Percentiles rank a stretch among this genome's conserved stretches.
Evolutionary conservation across 2,797 vertebrate species (phyloP).

Genomic region (Acanthiza pusilla): DNA sequence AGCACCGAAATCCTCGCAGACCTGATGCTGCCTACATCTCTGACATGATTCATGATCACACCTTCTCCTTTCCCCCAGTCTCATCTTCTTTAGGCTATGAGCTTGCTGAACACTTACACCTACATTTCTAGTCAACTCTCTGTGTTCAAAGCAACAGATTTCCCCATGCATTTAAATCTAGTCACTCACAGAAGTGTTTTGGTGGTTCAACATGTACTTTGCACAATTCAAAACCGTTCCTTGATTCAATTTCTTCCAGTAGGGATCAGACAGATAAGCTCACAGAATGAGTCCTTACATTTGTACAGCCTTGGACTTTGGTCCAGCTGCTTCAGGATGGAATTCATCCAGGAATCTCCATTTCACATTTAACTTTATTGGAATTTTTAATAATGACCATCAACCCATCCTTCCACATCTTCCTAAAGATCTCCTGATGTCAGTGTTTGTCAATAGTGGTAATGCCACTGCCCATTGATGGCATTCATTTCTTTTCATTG

Average conservation of each 20-base stretch:
- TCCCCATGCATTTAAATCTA: neutral
- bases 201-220: neutral
- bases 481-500: neutral
- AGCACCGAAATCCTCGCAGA: neutral
- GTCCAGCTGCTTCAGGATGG: neutral
- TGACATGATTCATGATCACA: slow-evolving; percentile 54
- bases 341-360: neutral
- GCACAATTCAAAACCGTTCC: neutral
- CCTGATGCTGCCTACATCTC: slow-evolving; percentile 25
- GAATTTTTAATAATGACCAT: neutral
- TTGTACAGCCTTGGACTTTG: neutral
- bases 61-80: neutral
- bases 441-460: neutral
- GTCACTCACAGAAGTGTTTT: neutral
- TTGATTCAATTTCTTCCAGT: neutral
- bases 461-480: neutral
- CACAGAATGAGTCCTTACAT: neutral
- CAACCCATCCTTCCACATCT: neutral
- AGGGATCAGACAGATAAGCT: neutral
- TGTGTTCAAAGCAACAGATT: slow-evolving; percentile 14
- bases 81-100: neutral
- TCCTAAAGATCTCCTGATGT: neutral
- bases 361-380: neutral
- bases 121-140: neutral
- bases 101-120: slow-evolving; percentile 28